phyloP scores from a whole-genome alignment of 2,113 vertebrate species.

The Ovis aries region DNA sequence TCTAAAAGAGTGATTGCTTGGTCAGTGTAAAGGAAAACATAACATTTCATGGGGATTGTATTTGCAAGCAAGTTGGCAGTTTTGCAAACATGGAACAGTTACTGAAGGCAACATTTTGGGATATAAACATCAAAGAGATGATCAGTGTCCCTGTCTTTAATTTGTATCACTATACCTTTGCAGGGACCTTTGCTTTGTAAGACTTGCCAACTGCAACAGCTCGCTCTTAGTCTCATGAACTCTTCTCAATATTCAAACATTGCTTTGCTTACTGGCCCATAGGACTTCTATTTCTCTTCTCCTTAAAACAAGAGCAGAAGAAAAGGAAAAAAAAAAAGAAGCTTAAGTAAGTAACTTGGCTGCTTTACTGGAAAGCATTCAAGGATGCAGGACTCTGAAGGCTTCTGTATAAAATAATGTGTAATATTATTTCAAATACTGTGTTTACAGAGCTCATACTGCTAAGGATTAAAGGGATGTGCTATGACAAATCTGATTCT shows the following conservation, averaged over 20 bases:
- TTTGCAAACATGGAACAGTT: neutral
- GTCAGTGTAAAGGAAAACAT: neutral
- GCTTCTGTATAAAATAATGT: conserved; percentile 62
- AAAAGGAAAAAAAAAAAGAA: neutral
- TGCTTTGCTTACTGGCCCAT: conserved; percentile 31
- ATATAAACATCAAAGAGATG: neutral
- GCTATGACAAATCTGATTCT: conserved; percentile 63
- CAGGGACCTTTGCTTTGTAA: neutral
- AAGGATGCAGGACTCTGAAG: conserved; percentile 33
- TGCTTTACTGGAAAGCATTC: conserved; percentile 54
- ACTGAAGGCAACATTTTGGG: neutral
- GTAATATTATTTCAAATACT: conserved; percentile 65
- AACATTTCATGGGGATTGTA: neutral
- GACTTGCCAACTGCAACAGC: conserved; percentile 8
- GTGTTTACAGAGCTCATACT: conserved; percentile 62
- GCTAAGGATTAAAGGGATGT: conserved; percentile 64
- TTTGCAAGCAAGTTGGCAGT: neutral
- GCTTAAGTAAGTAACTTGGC: conserved; percentile 58
- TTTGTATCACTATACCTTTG: neutral
- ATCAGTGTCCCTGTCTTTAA: neutral
- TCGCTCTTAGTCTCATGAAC: conserved; percentile 50
- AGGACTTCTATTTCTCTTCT: neutral
- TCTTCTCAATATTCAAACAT: conserved; percentile 43
- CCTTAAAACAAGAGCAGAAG: neutral
- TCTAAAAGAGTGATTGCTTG: conserved; percentile 7